Evolutionary conservation across 2,888 invertebrate species (phyloP), one percentile per base, ranked within the genome.

Genomic region (Thereva nobilitata): DNA sequence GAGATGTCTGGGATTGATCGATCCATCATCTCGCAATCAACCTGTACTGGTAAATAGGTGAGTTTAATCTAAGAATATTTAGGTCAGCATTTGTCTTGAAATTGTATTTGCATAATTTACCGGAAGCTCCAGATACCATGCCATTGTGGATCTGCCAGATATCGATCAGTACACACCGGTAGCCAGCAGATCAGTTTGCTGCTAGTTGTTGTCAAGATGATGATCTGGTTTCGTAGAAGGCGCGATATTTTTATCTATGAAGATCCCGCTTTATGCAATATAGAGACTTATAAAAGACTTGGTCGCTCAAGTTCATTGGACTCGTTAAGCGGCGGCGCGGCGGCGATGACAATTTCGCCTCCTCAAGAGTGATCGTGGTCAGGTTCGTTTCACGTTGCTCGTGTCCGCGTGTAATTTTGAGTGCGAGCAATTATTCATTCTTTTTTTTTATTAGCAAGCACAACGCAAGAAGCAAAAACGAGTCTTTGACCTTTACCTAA

Each of bases 401-500:
- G 44, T 42, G 56, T 44, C 38, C 45, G 38, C 35, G 49, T 12
- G 35, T 35, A 59, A 59, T 59, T 59, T 47, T 45, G 38, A 45
- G 45, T 59, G 59, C 59, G 38, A 38, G 38, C 38, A 47, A 47
- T 38, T 47, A 45, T 45, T 59, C 38, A 59, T n/a, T n/a, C 38
- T 59, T 59, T 59, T 59, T 59, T 59, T 35, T 47, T 45, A 38
- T 45, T 37, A 59, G n/a, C 59, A 38, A 42, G 3, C 23, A 40
- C 40, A 9, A 10, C 41, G n/a, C 64, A 35, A 40, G 44, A 37
- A 53, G 37, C 34, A 55, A 65, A 68, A 68, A 68, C 66, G 38
- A 57, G 68, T 68, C 66, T 68, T 68, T 68, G 68, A 68, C 68
- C 68, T 68, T 68, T 68, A 68, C 68, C 68, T 68, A 68, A 68